Evolutionary conservation across 2,888 invertebrate genomes (phyloP), one percentile per base, ranked within the genome.

Genomic region (Megalurothrips usitatus): DNA sequence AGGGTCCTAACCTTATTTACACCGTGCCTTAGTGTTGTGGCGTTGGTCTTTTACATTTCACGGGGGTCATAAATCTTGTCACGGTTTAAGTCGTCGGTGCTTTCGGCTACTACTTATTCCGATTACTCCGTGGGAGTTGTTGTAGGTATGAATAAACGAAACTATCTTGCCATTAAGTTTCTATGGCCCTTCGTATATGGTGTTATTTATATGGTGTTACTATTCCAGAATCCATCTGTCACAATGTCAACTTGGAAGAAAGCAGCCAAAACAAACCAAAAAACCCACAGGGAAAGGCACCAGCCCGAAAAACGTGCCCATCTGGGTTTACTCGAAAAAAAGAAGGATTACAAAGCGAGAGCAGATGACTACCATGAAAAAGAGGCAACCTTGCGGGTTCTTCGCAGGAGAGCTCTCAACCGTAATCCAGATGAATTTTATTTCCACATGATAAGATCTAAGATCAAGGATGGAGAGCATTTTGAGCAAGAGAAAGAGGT

Each of bases 361-460:
- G 94, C 96, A 0, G 90, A 90, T 81, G 94, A 96, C 87, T 93
- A 91, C 83, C 93, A 96, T 86, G 91, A 92, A 82, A 98, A 98
- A 86, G 92, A 95, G 81, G 91, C 92, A 82, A 94, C 95, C 0
- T 87, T 99, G 1, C 95, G 95, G 86, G 87, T 94, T 48, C 87
- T 99, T 81, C 92, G 93, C 82, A 94, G 94, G 86, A 91, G 95
- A 82, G 98, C 97, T 0, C 88, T 96, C 34, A 94, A 97, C 86
- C 95, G 93, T 87, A 99, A 99, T 89, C 97, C 98, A 0, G 98
- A 99, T 92, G 99, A 99, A 87, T 99, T 98, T 88, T 96, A 98
- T 87, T 96, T 96, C 88, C 97, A 98, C 86, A 99, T 99, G 98
- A 92, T 97, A 82, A 96, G 96, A 86, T 94, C 97, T 0, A 92